Percentiles rank a stretch among this genome's conserved stretches.
phyloP scores from a whole-genome alignment of 2,113 vertebrate genomes.

The Pituophis catenifer region DNA sequence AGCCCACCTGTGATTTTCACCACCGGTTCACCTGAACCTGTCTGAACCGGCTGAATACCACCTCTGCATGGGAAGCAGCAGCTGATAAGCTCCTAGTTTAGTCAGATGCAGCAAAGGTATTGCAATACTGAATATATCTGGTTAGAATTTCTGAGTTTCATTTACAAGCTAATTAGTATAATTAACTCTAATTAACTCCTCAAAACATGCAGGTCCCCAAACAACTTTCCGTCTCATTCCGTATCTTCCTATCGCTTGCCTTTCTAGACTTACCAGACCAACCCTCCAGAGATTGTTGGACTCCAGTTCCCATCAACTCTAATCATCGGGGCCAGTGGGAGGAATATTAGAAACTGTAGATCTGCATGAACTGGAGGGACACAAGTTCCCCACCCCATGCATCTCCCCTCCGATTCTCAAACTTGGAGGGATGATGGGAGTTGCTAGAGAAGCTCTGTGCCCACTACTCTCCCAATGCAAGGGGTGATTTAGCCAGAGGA shows the following conservation, averaged over 20 bases:
- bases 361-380: neutral
- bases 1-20: no score
- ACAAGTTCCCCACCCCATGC: no score
- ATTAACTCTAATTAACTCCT: conserved; percentile 86
- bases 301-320: neutral
- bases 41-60: no score
- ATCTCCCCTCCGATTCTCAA: no score
- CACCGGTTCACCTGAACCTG: no score
- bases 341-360: neutral
- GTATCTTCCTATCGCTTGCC: neutral
- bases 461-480: neutral
- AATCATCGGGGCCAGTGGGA: neutral
- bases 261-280: neutral
- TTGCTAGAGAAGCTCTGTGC: neutral
- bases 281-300: neutral
- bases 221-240: conserved; percentile 51
- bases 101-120: conserved; percentile 17
- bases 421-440: neutral
- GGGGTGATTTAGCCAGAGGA: neutral
- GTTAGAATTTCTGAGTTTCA: conserved; percentile 66
- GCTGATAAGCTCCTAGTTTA: neutral
- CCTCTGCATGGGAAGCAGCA: no score
- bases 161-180: conserved; percentile 85
- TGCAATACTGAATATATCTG: conserved; percentile 74
- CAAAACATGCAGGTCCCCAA: conserved; percentile 66